Percentiles rank a stretch among this genome's conserved stretches.
Conservation (phyloP, 92 coral and sea anemone genomes). For the Epizoanthus rinbou region DNA sequence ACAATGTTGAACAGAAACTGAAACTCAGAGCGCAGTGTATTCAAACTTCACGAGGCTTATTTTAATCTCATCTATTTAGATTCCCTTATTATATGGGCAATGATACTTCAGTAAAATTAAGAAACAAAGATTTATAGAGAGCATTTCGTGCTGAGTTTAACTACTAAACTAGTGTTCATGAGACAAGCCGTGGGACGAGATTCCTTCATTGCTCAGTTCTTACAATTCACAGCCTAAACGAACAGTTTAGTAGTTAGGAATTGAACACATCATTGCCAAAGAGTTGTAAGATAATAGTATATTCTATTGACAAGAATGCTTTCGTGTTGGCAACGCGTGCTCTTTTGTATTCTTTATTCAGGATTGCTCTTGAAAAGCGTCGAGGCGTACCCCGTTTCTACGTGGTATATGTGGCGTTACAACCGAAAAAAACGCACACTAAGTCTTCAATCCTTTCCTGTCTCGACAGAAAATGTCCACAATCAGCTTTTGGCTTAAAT, state of each 20-base stretch:
- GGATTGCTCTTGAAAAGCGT: neutral
- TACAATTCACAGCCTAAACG: neutral
- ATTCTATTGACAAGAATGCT: neutral
- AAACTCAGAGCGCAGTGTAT: no score
- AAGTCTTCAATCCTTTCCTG: slow-evolving; percentile 31
- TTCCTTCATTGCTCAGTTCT: no score
- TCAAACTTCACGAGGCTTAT: no score
- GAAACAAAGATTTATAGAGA: no score
- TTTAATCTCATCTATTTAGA: no score
- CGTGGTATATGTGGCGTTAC: neutral
- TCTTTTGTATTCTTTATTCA: neutral
- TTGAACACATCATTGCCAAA: neutral
- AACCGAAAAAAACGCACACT: neutral
- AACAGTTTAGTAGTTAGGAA: neutral
- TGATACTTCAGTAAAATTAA: no score
- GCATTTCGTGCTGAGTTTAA: no score
- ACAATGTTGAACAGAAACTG: slow-evolving; percentile 8
- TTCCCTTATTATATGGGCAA: no score
- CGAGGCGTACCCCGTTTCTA: slow-evolving; percentile 15
- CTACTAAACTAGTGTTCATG: no score
- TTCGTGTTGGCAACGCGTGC: neutral
- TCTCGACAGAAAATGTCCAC: slow-evolving; percentile 39
- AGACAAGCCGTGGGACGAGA: no score
- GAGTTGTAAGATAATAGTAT: neutral
- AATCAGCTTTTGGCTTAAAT: slow-evolving; percentile 34